These are phyloP conservation scores for Tethya wilhelma DNA, from an alignment of 37 sponge, comb jelly and placozoan genomes.

Conservation along the genomic window DNA sequence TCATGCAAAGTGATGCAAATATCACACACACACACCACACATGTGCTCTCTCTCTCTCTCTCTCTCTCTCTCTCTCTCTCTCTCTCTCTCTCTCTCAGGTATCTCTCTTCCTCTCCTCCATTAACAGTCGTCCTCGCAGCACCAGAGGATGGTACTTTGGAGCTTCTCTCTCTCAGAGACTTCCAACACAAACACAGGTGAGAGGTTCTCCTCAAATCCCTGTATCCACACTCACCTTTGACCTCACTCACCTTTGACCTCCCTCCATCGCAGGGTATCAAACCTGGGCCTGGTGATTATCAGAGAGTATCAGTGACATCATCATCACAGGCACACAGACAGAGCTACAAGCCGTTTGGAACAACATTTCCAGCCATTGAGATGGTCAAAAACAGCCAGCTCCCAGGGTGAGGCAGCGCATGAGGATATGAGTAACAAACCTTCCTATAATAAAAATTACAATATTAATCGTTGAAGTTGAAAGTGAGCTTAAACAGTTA, in stretches of 20 bases:
- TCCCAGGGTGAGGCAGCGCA: no score
- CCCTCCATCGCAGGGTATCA: background rate
- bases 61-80: slow-evolving; percentile 19
- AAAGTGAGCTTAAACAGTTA: no score
- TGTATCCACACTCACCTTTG: no score
- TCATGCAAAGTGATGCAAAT: slow-evolving; percentile 4
- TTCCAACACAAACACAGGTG: slow-evolving; percentile 4
- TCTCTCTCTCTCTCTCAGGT: slow-evolving; percentile 34
- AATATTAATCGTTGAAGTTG: no score
- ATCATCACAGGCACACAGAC: background rate
- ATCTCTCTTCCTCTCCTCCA: slow-evolving; percentile 39
- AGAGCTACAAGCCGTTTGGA: slow-evolving; percentile 52
- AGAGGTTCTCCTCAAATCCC: no score
- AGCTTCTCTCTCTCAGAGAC: slow-evolving; percentile 12
- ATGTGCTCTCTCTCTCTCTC: slow-evolving; percentile 33
- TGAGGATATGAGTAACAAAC: no score
- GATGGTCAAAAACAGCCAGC: no score
- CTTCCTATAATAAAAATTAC: no score
- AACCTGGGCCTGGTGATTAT: slow-evolving; percentile 69
- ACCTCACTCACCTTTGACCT: no score
- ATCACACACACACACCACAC: background rate
- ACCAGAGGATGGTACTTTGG: slow-evolving; percentile 67
- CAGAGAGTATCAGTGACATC: background rate
- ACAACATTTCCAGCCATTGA: background rate
- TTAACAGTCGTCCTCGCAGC: slow-evolving; percentile 39